Evolutionary conservation across 2,888 invertebrate species (phyloP), one percentile per base, ranked within the genome.

Genomic region (Aleiodes alternator): DNA sequence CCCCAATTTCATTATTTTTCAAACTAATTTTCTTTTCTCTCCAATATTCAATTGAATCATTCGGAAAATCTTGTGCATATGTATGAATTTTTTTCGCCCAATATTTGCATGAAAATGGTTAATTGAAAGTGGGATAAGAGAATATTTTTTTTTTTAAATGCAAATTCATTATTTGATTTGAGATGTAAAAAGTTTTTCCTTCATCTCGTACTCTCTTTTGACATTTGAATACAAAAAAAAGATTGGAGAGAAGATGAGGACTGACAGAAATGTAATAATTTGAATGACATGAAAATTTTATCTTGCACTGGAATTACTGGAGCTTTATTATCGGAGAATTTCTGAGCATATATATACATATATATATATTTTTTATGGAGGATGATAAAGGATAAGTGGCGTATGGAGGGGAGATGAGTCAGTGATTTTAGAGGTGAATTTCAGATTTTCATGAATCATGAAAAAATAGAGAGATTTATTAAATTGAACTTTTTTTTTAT

Each of bases 91-190:
- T 55, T n/a, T 6, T 43, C 9, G 2, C 4, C 34, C 43, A 43
- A 8, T 14, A 55, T 55, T 55, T 55, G 55, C 14, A 55, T 55
- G 43, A 55, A 56, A 56, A 56, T 56, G 56, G 56, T 56, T 56
- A 56, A 56, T 56, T 56, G 56, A 56, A 56, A 56, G 4, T 16
- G 56, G 11, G 8, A 23, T 16, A 16, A 29, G 55, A 55, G 55
- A 4, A 16, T 7, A 55, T 3, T 38, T 7, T 8, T 43, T 43
- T 56, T 29, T 29, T 29, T 11, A 16, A 16, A 56, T 56, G 56
- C 56, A 29, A 29, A 56, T 56, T 56, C 11, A 56, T 56, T 56
- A 56, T 56, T 56, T 23, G 56, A 56, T 56, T 56, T 56, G 56
- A 56, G 29, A 16, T 29, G 56, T 16, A 4, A 56, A 56, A 56